Base-by-base conservation (phyloP, 1,140 invertebrate species). In the Sinella curviseta region DNA sequence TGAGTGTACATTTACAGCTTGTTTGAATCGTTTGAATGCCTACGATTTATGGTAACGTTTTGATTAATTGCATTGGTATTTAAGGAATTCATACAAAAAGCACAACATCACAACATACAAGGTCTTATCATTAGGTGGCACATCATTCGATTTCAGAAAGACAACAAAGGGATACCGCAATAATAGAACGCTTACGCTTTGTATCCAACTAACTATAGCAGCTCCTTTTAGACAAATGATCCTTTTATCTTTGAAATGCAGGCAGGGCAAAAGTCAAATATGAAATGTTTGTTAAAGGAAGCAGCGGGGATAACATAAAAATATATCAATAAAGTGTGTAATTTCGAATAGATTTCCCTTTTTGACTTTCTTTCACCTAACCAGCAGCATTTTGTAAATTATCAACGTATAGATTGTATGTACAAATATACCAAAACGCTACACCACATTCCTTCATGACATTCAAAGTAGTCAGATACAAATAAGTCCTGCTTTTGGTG, bases 121-220 rank as follows among this genome's bases (percentile, higher is more conserved):
- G 20, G 39, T 8, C 39, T 48, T 48, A 48, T 48, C 39, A 48
- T 70, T 70, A 70, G 65, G 65, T 70, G 65, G 65, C 65, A 70
- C 2, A 26, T 26, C 24, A 4, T n/a, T 8, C 24, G 8, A 14
- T 4, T n/a, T 14, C 24, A 65, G 24, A n/a, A 65, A 65, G 24
- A 16, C 31, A 70, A 31, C 26, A 70, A 70, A 70, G 65, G 24
- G 30, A n/a, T 70, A 70, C 65, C 65, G 65, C 65, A 60, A 12
- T 60, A 20, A 20, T 20, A 48, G 20, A 48, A 20, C 39, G 8
- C 39, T n/a, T n/a, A n/a, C n/a, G n/a, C n/a, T n/a, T n/a, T n/a
- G n/a, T n/a, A n/a, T n/a, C n/a, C n/a, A n/a, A n/a, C n/a, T n/a
- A n/a, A n/a, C n/a, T n/a, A n/a, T n/a, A n/a, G n/a, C n/a, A n/a